Conservation (phyloP, 1,140 invertebrate genomes). For the Nephotettix cincticeps region DNA sequence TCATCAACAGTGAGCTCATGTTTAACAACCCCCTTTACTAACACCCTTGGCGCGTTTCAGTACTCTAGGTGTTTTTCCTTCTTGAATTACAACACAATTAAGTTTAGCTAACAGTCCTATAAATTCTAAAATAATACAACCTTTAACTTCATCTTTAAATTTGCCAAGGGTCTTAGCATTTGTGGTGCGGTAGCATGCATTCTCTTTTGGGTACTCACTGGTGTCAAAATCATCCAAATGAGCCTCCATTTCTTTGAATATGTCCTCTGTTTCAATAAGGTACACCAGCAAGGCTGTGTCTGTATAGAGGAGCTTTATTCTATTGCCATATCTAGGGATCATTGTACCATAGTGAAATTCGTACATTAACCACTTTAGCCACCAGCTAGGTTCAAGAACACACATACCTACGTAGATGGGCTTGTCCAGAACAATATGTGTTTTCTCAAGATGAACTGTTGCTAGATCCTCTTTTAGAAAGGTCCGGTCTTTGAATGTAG, state of each 20-base stretch:
- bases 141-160: constrained; percentile 52
- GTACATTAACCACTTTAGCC: background rate
- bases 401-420: constrained; percentile 8
- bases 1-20: background rate
- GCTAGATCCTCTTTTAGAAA: constrained; percentile 28
- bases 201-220: constrained; percentile 22
- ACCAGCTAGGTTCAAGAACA: constrained; percentile 25
- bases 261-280: constrained; percentile 18
- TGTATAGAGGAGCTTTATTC: too few relatives aligned
- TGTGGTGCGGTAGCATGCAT: background rate
- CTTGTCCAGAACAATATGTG: constrained; percentile 6
- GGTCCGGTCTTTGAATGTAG: constrained; percentile 9
- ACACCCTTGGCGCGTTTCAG: background rate
- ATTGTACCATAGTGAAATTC: too few relatives aligned
- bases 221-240: constrained; percentile 30
- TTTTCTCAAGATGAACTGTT: constrained; percentile 2
- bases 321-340: too few relatives aligned
- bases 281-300: constrained; percentile 22
- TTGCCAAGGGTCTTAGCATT: constrained; percentile 50
- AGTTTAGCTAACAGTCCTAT: constrained; percentile 48
- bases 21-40: background rate
- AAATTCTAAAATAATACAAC: constrained; percentile 46
- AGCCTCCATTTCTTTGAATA: constrained; percentile 18
- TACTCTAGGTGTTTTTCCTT: background rate
- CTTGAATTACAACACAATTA: constrained; percentile 38